Conservation (phyloP, 2,888 invertebrate genomes). For the Kryphioiulus occultus region DNA sequence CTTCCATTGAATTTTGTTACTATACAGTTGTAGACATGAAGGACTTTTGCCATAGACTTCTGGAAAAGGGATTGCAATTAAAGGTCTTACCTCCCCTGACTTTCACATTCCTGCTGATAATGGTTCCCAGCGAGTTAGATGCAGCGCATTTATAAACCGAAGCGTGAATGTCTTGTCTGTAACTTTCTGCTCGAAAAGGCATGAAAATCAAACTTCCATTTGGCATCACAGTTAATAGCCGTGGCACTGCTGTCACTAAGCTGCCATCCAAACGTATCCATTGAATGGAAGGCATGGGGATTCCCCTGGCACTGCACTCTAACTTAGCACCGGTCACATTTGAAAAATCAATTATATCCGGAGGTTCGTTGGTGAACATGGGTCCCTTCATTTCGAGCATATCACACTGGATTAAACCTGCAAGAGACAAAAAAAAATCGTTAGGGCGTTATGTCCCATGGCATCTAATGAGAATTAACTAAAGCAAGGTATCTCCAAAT, state of each 20-base stretch:
- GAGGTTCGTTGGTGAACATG: conserved; percentile 51
- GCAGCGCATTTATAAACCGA: conserved; percentile 57
- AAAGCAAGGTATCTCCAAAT: too few species aligned
- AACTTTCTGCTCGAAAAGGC: conserved; percentile 55
- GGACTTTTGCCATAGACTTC: too few species aligned
- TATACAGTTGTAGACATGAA: too few species aligned
- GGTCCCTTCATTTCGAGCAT: conserved; percentile 51
- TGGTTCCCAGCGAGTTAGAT: conserved; percentile 56
- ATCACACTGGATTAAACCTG: conserved; percentile 39
- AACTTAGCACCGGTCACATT: conserved; percentile 59
- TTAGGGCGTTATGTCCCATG: neutral
- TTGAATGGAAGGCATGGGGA: conserved; percentile 58
- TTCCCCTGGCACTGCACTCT: conserved; percentile 59
- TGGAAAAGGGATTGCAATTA: neutral
- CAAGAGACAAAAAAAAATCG: neutral
- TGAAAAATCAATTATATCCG: conserved; percentile 58
- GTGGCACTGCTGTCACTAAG: conserved; percentile 57
- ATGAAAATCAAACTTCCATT: conserved; percentile 58
- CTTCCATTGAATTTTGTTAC: too few species aligned
- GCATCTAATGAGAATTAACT: neutral
- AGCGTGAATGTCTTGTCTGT: conserved; percentile 57
- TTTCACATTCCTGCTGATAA: conserved; percentile 57
- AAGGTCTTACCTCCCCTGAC: conserved; percentile 57
- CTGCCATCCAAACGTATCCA: conserved; percentile 59
- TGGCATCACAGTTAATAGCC: conserved; percentile 57